Percentiles rank a stretch among this genome's conserved stretches.
Conservation (phyloP, 2,797 vertebrate species). For the Falco naumanni region DNA sequence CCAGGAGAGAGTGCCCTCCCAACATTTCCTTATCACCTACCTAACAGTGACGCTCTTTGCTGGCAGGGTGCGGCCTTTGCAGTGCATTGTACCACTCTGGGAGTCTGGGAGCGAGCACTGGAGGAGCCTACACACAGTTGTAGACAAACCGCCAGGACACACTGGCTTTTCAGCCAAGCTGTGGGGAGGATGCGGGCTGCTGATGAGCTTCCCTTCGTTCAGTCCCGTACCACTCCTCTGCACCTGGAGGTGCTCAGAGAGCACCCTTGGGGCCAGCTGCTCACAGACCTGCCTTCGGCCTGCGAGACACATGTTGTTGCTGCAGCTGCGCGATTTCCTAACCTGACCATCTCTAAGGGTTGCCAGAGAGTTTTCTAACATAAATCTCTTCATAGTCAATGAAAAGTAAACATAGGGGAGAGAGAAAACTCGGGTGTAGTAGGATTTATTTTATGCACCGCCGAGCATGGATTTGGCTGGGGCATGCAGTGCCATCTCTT, state of each 20-base stretch:
- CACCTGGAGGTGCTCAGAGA: background rate
- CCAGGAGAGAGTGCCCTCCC: background rate
- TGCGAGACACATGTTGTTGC: background rate
- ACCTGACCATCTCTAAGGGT: background rate
- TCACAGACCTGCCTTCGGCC: background rate
- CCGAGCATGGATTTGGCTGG: rapidly evolving
- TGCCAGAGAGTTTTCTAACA: background rate
- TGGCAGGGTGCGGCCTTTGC: background rate
- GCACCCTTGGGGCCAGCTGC: rapidly evolving
- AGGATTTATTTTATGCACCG: background rate
- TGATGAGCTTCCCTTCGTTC: rapidly evolving
- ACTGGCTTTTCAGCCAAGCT: background rate
- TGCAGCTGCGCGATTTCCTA: background rate
- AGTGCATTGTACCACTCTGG: background rate
- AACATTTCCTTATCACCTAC: background rate
- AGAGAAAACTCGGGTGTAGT: background rate
- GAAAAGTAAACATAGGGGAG: background rate
- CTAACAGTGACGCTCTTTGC: background rate
- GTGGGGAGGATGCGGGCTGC: background rate
- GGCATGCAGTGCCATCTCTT: background rate
- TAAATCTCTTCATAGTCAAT: background rate
- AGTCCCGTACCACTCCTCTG: background rate
- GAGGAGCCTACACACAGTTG: background rate
- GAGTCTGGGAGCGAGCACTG: rapidly evolving
- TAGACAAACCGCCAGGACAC: background rate